A percentile compares a stretch with the other conserved stretches of the same genome.
Conservation (phyloP, 2,797 vertebrate genomes). For the Glyptemys insculpta region DNA sequence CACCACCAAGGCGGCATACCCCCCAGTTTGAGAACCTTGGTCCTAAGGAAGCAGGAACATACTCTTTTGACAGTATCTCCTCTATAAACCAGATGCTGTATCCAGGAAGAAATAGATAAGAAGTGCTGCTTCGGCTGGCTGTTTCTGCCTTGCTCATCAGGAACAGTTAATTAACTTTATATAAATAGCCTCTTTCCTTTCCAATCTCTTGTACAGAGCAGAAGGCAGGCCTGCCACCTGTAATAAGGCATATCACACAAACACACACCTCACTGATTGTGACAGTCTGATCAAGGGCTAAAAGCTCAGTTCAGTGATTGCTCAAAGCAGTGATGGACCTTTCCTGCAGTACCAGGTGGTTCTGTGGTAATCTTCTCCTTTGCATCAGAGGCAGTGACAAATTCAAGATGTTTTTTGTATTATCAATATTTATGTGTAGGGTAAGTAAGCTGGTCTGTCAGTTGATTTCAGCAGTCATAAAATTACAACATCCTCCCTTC, state of each 20-base stretch:
- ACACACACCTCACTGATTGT: neutral
- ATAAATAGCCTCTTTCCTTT: neutral
- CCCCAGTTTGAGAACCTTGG: neutral
- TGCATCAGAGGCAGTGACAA: neutral
- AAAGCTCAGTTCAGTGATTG: neutral
- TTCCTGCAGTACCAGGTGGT: neutral
- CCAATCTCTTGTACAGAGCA: neutral
- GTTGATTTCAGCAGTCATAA: neutral
- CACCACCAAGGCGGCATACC: neutral
- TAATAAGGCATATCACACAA: neutral
- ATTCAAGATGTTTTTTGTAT: neutral
- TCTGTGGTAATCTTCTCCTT: neutral
- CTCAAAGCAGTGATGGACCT: neutral
- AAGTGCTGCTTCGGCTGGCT: neutral
- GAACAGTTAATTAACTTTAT: neutral
- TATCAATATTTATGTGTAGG: neutral
- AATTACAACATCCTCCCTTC: neutral
- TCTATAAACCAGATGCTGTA: neutral
- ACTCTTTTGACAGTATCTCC: neutral
- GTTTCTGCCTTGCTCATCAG: neutral
- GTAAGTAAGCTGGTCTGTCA: neutral
- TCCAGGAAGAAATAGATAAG: neutral
- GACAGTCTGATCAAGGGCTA: neutral
- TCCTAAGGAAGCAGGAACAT: neutral
- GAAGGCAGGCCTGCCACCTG: neutral